Base-by-base conservation (phyloP, 1,140 invertebrate genomes). In the Aleiodes sp. region DNA sequence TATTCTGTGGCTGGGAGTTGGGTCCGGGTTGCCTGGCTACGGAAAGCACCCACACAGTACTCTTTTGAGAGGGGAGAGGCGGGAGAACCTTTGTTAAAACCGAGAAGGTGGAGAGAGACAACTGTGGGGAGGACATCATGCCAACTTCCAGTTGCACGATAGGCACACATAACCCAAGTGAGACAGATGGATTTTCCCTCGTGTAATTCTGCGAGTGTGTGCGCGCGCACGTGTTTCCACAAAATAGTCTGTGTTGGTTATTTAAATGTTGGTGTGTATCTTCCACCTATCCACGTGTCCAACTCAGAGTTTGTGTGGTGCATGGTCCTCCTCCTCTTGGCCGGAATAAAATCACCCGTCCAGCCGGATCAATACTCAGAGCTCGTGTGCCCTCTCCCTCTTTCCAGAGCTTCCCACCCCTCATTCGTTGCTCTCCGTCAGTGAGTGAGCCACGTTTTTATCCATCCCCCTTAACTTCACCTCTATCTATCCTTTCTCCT, bases 291-390 rank as follows among this genome's bases (percentile, higher is more conserved):
- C 68, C 43, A 60, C 68, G 37, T 65, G 68, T 60, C 46, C 56
- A 70, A 59, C 46, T 26, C 61, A 24, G 33, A n/a, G n/a, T n/a
- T n/a, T n/a, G n/a, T n/a, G n/a, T n/a, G n/a, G 37, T 46, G 29
- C n/a, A 56, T 60, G 62, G 62, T 70, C 68, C 68, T 70, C 68
- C 62, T 70, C 29, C 57, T 63, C 31, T n/a, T 59, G 12, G 35
- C 31, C 26, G 66, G 66, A 68, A 63, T 70, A 71, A 71, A 73
- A 71, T 73, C 69, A 72, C 52, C 71, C 68, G 70, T 66, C 70
- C 65, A 70, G 70, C 68, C 46, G 46, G 73, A 75, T 75, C 73
- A 75, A 75, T 75, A 75, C 70, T 68, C 39, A 14, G 52, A 68
- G 64, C 57, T 52, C 60, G 65, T 43, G 46, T 59, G 46, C 35